phyloP scores from a whole-genome alignment of 1,140 invertebrate species.

The Drosophila biarmipes region DNA sequence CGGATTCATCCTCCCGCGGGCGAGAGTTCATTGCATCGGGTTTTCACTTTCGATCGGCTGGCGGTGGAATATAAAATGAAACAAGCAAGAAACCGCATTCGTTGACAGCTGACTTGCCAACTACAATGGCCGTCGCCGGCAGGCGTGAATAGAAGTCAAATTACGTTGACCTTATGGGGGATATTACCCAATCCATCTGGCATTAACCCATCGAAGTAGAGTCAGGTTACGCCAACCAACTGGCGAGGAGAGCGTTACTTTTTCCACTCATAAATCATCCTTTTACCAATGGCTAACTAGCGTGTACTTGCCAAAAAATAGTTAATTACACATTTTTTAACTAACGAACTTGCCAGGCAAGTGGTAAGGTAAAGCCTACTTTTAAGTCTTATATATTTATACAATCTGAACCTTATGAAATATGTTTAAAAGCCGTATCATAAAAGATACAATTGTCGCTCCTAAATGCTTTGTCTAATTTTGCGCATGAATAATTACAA shows the following conservation, averaged over 20 bases:
- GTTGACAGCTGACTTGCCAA: constrained; percentile 52
- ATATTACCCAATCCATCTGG: constrained; percentile 32
- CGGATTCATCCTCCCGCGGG: constrained; percentile 29
- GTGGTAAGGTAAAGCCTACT: too few species aligned
- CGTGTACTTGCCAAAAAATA: background rate
- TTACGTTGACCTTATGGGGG: constrained; percentile 38
- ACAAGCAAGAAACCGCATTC: constrained; percentile 41
- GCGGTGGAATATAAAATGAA: constrained; percentile 9
- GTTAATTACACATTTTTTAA: background rate
- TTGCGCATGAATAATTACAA: background rate
- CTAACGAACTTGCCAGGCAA: too few species aligned
- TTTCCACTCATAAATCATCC: background rate
- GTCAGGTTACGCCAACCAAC: background rate
- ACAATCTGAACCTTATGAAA: too few species aligned
- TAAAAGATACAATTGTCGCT: background rate
- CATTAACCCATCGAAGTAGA: constrained; percentile 11
- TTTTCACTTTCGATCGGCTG: constrained; percentile 58
- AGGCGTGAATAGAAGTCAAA: constrained; percentile 52
- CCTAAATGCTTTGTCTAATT: too few species aligned
- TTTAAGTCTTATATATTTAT: too few species aligned
- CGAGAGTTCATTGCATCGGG: constrained; percentile 54
- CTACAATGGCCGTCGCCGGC: constrained; percentile 33
- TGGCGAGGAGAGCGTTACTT: background rate
- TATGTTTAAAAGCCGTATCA: too few species aligned
- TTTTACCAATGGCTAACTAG: background rate